Evolutionary conservation across 1,140 invertebrate species (phyloP), one percentile per base, ranked within the genome.

Genomic region (Drosophila nigrodunni): DNA sequence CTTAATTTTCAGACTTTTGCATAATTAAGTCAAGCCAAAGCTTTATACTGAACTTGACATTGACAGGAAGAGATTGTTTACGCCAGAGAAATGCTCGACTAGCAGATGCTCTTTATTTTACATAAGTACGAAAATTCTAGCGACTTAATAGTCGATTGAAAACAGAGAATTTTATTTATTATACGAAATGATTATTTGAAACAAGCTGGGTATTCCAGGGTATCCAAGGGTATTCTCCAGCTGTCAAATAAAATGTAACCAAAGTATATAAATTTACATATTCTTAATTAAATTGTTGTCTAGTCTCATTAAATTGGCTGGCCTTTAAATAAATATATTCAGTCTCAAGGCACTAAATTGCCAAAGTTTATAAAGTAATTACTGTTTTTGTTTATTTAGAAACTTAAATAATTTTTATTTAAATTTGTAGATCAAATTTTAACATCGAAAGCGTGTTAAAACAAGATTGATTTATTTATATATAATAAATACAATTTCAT

Each of bases 21-120:
- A 65, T 69, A 83, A 83, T 83, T 85, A 74, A 83, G 76, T 83
- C 67, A 83, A 83, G 64, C 46, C 62, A 77, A 85, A 52, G 43
- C 61, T 68, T 76, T 80, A 25, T 55, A 47, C 47, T 83, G 80
- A 71, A 77, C 81, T 74, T 83, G 81, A 77, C 82, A 74, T 66
- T 77, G 72, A 57, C 47, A 58, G 55, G 21, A 30, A 58, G 43
- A 39, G 7, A 54, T 3, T 37, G 34, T n/a, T 35, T 6, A 8
- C 8, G 25, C 15, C 15, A 3, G 13, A 9, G 30, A 8, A 47
- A 7, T 43, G n/a, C 7, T 21, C 44, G 44, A 15, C 44, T 47
- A 47, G 15, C 2, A 43, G 41, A 13, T 43, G 41, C 41, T 43
- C 41, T 10, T 43, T 13, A 43, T 43, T 43, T 13, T 13, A 39